Conservation (phyloP, 2,113 vertebrate species). For the Cettia cetti region DNA sequence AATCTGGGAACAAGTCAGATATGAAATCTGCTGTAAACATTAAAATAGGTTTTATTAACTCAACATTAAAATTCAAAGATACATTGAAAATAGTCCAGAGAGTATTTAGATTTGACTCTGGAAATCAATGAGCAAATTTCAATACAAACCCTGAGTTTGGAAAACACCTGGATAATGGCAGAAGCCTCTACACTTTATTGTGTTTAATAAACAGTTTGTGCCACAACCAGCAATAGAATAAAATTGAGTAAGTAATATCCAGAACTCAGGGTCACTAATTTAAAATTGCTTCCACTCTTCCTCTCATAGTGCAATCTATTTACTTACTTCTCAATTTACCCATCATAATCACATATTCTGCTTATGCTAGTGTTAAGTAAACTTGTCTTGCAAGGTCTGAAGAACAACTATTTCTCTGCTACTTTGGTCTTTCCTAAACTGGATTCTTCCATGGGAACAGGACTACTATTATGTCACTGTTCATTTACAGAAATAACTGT, state of each 20-base stretch:
- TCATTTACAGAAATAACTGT: background rate
- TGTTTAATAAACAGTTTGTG: background rate
- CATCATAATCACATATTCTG: fast-evolving
- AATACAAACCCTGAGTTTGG: background rate
- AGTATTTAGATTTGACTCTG: background rate
- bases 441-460: background rate
- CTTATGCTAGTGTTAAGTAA: background rate
- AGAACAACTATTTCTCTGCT: background rate
- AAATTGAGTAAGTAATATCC: background rate
- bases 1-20: background rate
- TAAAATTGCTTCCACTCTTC: background rate
- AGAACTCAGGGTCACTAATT: background rate
- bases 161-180: background rate
- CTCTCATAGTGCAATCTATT: background rate
- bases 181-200: background rate
- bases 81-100: background rate
- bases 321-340: background rate
- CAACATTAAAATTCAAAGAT: background rate
- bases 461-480: background rate
- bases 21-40: background rate
- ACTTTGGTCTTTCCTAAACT: background rate
- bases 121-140: background rate
- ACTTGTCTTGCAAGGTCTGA: background rate
- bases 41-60: background rate
- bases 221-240: background rate